Percentiles rank a stretch among this genome's conserved stretches.
Conservation (phyloP, 2,888 invertebrate genomes). For the Scaptomyza polygonia region DNA sequence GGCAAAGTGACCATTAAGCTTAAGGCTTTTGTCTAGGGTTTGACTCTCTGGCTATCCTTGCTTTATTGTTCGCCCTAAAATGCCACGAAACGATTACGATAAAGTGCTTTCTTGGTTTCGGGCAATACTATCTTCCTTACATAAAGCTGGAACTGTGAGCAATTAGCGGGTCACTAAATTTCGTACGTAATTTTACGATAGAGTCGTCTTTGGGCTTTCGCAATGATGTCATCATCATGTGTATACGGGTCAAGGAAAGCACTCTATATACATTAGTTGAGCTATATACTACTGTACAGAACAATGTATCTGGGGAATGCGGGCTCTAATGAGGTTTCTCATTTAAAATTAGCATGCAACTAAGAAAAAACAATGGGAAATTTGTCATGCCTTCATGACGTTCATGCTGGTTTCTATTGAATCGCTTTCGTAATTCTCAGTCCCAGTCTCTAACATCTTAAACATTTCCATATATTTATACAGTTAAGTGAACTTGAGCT, state of each 20-base stretch:
- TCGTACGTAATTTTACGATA: slow-evolving; percentile 41
- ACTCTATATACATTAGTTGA: neutral
- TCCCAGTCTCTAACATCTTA: slow-evolving; percentile 29
- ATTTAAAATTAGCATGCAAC: slow-evolving; percentile 61
- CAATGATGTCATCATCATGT: slow-evolving; percentile 63
- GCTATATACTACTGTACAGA: slow-evolving; percentile 1
- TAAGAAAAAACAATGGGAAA: slow-evolving; percentile 41
- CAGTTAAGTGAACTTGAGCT: slow-evolving; percentile 31
- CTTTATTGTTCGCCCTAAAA: slow-evolving; percentile 55
- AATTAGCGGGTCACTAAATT: slow-evolving; percentile 71
- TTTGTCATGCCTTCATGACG: slow-evolving; percentile 27
- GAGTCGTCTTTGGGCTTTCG: slow-evolving; percentile 18
- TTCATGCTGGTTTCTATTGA: slow-evolving; percentile 41
- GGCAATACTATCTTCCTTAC: neutral
- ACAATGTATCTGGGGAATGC: slow-evolving; percentile 39
- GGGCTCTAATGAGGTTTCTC: slow-evolving; percentile 43
- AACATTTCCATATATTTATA: slow-evolving; percentile 18
- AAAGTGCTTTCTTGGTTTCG: slow-evolving; percentile 42
- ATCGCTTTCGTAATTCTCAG: slow-evolving; percentile 47
- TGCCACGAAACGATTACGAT: slow-evolving; percentile 59
- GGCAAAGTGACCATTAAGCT: slow-evolving; percentile 64
- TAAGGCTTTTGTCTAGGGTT: slow-evolving; percentile 39
- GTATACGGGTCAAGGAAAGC: slow-evolving; percentile 15
- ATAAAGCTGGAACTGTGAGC: slow-evolving; percentile 45
- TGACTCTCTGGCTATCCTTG: neutral